Percentiles rank a stretch among this genome's conserved stretches.
phyloP scores from a whole-genome alignment of 2,113 vertebrate species.

The Rhabdomys dilectus region DNA sequence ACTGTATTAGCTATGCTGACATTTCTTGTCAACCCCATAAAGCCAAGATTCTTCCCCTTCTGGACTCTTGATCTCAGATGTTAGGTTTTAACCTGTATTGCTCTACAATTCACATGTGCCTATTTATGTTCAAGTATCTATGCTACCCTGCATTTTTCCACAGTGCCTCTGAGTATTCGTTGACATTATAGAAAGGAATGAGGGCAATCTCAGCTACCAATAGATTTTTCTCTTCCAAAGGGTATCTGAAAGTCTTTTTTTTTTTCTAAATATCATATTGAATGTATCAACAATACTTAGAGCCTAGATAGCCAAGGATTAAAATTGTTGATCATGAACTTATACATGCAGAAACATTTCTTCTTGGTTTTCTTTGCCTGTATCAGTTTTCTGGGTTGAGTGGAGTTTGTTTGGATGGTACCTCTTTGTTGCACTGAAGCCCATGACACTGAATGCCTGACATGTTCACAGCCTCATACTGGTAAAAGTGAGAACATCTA shows the following conservation, averaged over 20 bases:
- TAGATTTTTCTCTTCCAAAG: not conserved
- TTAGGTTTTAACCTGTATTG: not conserved
- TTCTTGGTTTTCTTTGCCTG: not conserved
- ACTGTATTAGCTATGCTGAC: not conserved
- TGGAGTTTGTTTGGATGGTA: not conserved
- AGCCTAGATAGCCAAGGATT: not conserved
- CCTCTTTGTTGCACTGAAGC: not conserved
- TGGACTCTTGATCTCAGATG: constrained; percentile 15
- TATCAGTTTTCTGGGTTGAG: constrained; percentile 21
- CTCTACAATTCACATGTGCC: not conserved
- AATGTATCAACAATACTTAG: not conserved
- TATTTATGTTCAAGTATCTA: not conserved
- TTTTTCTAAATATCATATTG: constrained; percentile 18
- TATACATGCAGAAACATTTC: constrained; percentile 2
- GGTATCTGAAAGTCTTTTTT: not conserved
- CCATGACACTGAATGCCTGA: not conserved
- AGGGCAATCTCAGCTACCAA: not conserved
- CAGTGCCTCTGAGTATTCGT: not conserved
- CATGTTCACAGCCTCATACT: not conserved
- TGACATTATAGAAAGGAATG: not conserved
- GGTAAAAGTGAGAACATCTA: not conserved
- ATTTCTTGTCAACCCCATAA: not conserved
- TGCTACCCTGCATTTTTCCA: not conserved
- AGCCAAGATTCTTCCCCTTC: not conserved
- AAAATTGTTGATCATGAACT: constrained; percentile 1